Evolutionary conservation across 2,113 vertebrate genomes (phyloP).

Genomic region (Hipposideros armiger): DNA sequence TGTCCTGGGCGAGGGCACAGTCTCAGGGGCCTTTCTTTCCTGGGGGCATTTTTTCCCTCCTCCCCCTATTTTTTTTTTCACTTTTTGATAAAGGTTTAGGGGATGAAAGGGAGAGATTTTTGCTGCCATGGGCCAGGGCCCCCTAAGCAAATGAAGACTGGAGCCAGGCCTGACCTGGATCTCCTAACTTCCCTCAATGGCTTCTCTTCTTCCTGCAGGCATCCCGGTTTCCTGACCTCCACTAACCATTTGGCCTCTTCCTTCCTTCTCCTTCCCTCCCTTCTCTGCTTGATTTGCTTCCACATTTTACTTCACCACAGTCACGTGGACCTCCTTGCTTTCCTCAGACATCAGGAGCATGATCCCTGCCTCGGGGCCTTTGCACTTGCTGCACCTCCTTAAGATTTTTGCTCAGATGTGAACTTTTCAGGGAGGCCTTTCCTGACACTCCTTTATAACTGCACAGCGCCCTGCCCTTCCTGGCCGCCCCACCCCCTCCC

Average conservation of each 20-base stretch:
- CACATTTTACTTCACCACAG: not conserved
- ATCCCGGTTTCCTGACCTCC: not conserved
- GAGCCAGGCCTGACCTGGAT: not conserved
- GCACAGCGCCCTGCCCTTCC: not conserved
- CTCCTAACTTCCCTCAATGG: accelerated
- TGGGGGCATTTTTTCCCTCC: not conserved
- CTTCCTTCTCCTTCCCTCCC: not conserved
- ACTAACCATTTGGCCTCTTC: too few species aligned
- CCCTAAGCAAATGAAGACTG: not conserved
- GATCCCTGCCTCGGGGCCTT: not conserved
- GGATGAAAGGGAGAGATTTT: not conserved
- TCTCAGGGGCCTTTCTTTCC: not conserved
- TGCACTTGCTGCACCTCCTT: not conserved
- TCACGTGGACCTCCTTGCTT: not conserved
- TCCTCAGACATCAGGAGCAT: not conserved
- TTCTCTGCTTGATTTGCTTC: not conserved
- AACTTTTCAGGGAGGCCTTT: not conserved
- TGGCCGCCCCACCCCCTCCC: accelerated
- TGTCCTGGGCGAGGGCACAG: not conserved
- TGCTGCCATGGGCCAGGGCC: not conserved
- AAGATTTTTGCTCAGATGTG: not conserved
- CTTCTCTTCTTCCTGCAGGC: not conserved
- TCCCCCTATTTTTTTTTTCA: not conserved
- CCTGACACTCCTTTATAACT: not conserved
- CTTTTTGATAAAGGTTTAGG: not conserved